These are phyloP conservation scores for Drosophila stalkeri DNA, from an alignment of 2,888 invertebrate species.

Conservation along the genomic window DNA sequence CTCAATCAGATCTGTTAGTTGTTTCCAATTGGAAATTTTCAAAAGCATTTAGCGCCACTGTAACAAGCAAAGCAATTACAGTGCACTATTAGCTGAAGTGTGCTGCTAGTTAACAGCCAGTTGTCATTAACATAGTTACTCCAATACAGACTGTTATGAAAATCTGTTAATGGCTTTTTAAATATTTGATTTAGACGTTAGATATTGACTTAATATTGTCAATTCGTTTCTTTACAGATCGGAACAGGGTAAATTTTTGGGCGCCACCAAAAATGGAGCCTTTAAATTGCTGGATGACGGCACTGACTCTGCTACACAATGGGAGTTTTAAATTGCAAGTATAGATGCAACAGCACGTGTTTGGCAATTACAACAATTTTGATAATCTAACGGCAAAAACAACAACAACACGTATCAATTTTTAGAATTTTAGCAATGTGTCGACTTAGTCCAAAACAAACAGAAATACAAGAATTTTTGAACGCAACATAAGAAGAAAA, in stretches of 20 bases:
- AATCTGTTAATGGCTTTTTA: background rate
- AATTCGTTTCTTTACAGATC: conserved; percentile 73
- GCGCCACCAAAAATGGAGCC: conserved; percentile 96
- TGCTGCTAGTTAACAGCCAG: background rate
- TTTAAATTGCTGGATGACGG: conserved; percentile 93
- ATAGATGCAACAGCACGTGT: conserved; percentile 22
- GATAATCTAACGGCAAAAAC: conserved; percentile 21
- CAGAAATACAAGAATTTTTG: conserved; percentile 16
- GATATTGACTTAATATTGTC: background rate
- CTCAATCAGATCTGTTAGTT: background rate
- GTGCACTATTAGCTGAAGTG: background rate
- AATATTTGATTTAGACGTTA: background rate
- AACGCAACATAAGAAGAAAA: conserved; percentile 23
- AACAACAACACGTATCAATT: conserved; percentile 48
- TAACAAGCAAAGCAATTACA: background rate
- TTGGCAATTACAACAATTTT: conserved; percentile 26
- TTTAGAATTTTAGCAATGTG: conserved; percentile 41
- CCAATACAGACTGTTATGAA: background rate
- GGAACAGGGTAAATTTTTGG: conserved; percentile 90
- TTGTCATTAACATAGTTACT: background rate
- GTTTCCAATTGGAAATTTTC: background rate
- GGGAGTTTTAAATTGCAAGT: conserved; percentile 94
- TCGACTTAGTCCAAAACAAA: conserved; percentile 47
- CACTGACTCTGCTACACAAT: conserved; percentile 93
- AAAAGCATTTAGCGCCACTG: background rate